Evolutionary conservation across 2,888 invertebrate genomes (phyloP).

Genomic region (Rosalia funebris): DNA sequence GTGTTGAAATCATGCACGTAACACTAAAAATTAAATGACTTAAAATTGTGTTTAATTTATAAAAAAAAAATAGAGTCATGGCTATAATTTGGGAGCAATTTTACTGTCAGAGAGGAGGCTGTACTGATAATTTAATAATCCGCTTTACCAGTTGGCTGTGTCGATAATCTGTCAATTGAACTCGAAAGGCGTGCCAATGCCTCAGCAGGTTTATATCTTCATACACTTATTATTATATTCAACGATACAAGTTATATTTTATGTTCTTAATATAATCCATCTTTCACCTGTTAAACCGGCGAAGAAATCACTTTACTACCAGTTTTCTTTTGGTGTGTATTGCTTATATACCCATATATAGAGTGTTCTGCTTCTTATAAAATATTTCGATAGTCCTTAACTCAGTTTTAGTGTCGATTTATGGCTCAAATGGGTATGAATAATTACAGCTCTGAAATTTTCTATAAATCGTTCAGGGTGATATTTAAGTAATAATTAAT

Average conservation of each 20-base stretch:
- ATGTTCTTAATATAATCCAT: slow-evolving; percentile 25
- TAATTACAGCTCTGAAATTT: too few relatives aligned
- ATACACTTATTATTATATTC: slow-evolving; percentile 41
- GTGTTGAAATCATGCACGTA: not conserved
- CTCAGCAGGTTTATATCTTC: slow-evolving; percentile 53
- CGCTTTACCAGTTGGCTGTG: slow-evolving; percentile 38
- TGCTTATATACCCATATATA: too few relatives aligned
- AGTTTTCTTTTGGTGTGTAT: slow-evolving; percentile 11
- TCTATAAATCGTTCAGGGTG: too few relatives aligned
- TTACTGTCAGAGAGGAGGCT: slow-evolving; percentile 45
- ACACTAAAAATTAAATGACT: slow-evolving; percentile 1
- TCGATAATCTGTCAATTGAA: slow-evolving; percentile 54
- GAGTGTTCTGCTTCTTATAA: too few relatives aligned
- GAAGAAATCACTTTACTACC: slow-evolving; percentile 6
- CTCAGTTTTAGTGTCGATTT: too few relatives aligned
- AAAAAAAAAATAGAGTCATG: slow-evolving; percentile 6
- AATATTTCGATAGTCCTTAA: too few relatives aligned
- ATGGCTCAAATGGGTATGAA: too few relatives aligned
- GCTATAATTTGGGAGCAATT: slow-evolving; percentile 50
- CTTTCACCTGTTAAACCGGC: slow-evolving; percentile 20
- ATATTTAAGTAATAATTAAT: too few relatives aligned
- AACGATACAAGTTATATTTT: slow-evolving; percentile 27
- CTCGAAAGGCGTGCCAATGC: slow-evolving; percentile 51
- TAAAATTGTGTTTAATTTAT: slow-evolving; percentile 13
- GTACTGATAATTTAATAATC: slow-evolving; percentile 50